Evolutionary conservation across 1,140 invertebrate genomes (phyloP), one percentile per base, ranked within the genome.

Genomic region (Stratiolaelaps scimitus): DNA sequence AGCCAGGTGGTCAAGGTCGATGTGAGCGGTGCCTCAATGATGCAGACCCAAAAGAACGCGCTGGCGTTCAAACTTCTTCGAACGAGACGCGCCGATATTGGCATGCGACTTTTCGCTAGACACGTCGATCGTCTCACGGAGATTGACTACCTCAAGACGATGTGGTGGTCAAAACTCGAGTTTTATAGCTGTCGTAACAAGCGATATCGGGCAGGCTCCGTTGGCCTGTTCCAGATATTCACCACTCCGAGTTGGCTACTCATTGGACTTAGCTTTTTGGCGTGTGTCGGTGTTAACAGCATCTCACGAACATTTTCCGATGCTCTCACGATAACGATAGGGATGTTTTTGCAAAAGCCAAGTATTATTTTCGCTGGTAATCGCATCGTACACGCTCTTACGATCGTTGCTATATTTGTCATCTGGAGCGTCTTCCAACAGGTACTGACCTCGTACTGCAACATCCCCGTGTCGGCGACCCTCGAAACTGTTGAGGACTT

Each of bases 271-370:
- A 26, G 26, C 53, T 60, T 60, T 23, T 15, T 60, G 26, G 53
- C 53, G 17, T 60, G 53, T 10, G 34, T 60, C 53, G 53, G 26
- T 29, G 17, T 60, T 15, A 34, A 34, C 15, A 60, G 26, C 10
- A 15, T 60, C 4, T 60, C 34, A 15, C 15, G 15, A 20, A 34
- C 53, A 1, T 60, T 60, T 34, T 26, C 53, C 4, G 53, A 60
- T 26, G 34, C 34, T 4, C 2, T 60, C 15, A 34, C 1, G 15
- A 10, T 60, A 23, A 20, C 26, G 2, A 34, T 60, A 15, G 13
- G 53, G 34, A 60, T 60, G 53, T 60, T 60, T 34, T 23, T 60
- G 15, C 53, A 60, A 26, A 26, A 60, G 34, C 53, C 53, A 4
- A 60, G 26, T 23, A 26, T 26, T 1, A 60, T 60, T 26, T 20